A percentile compares a stretch with the other conserved stretches of the same genome.
Evolutionary conservation across 2,888 invertebrate species (phyloP).

Genomic region (Panzeria rudis): DNA sequence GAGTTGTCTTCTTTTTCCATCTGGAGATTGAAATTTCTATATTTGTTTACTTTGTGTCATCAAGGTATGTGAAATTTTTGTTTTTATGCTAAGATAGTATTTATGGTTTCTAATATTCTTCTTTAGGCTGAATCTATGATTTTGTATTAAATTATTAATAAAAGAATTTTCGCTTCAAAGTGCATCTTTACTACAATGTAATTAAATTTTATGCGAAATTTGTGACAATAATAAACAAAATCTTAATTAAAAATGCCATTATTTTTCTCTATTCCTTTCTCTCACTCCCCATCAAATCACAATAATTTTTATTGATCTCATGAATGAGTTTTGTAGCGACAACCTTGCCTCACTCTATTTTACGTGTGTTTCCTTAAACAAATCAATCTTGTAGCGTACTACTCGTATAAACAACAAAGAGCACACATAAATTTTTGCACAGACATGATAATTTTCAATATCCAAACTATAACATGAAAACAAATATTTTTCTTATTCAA

Average conservation of each 20-base stretch:
- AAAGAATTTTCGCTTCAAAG: background rate
- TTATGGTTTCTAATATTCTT: too few relatives aligned
- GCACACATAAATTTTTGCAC: background rate
- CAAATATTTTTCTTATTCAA: conserved; percentile 19
- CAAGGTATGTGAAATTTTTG: too few relatives aligned
- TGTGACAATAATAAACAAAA: conserved; percentile 43
- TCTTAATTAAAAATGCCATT: conserved; percentile 48
- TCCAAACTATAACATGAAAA: conserved; percentile 18
- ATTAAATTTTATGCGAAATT: conserved; percentile 39
- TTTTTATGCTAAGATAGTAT: too few relatives aligned
- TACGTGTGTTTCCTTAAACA: conserved; percentile 47
- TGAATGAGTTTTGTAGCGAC: conserved; percentile 31
- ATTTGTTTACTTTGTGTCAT: too few relatives aligned
- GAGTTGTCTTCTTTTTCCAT: too few relatives aligned
- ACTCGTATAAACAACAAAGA: conserved; percentile 1
- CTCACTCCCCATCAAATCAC: background rate
- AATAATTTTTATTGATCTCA: conserved; percentile 42
- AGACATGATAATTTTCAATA: background rate
- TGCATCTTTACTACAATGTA: background rate
- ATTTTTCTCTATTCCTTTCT: background rate
- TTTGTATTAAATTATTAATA: too few relatives aligned
- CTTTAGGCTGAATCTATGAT: too few relatives aligned
- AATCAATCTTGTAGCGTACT: conserved; percentile 50
- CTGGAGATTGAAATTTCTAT: too few relatives aligned
- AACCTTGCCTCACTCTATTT: conserved; percentile 47